phyloP scores from a whole-genome alignment of 2,113 vertebrate species.

The Climacteris rufus region DNA sequence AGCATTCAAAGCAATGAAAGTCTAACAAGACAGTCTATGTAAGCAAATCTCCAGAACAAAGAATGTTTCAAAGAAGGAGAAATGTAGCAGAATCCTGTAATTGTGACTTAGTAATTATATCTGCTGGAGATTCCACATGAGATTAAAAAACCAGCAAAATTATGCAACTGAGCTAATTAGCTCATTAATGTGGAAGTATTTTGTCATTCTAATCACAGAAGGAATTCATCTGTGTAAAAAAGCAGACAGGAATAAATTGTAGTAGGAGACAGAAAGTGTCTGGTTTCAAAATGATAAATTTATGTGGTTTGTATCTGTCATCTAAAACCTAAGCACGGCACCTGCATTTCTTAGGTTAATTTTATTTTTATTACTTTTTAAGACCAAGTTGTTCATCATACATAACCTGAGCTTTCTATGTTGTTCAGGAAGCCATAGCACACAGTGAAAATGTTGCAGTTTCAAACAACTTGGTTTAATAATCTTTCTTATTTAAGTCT shows the following conservation, averaged over 20 bases:
- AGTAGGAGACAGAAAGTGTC: neutral
- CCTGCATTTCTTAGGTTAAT: neutral
- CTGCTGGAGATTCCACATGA: neutral
- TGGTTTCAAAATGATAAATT: neutral
- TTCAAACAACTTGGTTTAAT: neutral
- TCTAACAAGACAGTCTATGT: neutral
- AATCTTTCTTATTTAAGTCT: neutral
- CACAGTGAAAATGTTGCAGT: rapidly evolving
- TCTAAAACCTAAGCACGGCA: neutral
- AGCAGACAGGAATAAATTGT: neutral
- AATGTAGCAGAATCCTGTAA: neutral
- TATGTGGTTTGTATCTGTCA: neutral
- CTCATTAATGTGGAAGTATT: constrained; percentile 16
- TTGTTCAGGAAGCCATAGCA: neutral
- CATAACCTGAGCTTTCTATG: neutral
- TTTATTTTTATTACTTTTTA: neutral
- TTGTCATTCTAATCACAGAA: constrained; percentile 22
- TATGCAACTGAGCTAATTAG: neutral
- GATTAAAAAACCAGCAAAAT: neutral
- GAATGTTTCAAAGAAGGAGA: neutral
- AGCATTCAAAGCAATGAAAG: neutral
- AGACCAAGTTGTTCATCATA: neutral
- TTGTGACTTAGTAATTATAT: neutral
- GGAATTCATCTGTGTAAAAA: neutral
- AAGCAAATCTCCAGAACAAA: neutral